Base-by-base conservation (phyloP, 2,888 invertebrate genomes). In the Carpatolechia fugitivella region DNA sequence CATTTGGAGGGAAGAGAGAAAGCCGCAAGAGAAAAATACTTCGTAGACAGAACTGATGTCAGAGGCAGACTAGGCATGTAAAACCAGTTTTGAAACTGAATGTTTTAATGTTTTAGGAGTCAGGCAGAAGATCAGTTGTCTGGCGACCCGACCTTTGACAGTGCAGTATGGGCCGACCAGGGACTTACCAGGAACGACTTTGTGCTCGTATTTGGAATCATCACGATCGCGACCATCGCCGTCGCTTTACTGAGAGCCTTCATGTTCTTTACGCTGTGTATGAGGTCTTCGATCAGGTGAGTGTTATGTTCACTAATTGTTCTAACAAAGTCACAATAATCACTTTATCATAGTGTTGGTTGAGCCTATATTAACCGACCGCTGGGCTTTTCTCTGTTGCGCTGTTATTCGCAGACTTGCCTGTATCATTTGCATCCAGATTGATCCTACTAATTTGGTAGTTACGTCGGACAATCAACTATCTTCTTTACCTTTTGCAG, bases 261-360 rank as follows among this genome's bases (percentile, higher is more conserved):
- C 64, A 74, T 92, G 49, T 94, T 94, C 72, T 94, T 94, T 71
- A 89, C 91, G 38, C 70, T 93, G 31, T 93, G 93, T 61, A 93
- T 94, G 91, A 84, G 85, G 49, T 92, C 94, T 20, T 94, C 95
- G 0, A 91, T 92, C 60, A 91, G 83, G 89, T 88, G 30, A 51
- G 44, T 54, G 36, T 18, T 33, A n/a, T 8, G 6, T 24, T 24
- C 3, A 24, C 3, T 24, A 24, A 24, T 24, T 24, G 6, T 24
- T 24, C 6, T 24, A 24, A 24, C n/a, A n/a, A n/a, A n/a, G n/a
- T n/a, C n/a, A n/a, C n/a, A n/a, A n/a, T n/a, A n/a, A n/a, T n/a
- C n/a, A n/a, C n/a, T n/a, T n/a, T n/a, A n/a, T n/a, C n/a, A n/a
- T n/a, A n/a, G n/a, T n/a, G n/a, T n/a, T n/a, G n/a, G n/a, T n/a